phyloP scores from a whole-genome alignment of 23 tunicate species.

The Aplidium turbinatum region DNA sequence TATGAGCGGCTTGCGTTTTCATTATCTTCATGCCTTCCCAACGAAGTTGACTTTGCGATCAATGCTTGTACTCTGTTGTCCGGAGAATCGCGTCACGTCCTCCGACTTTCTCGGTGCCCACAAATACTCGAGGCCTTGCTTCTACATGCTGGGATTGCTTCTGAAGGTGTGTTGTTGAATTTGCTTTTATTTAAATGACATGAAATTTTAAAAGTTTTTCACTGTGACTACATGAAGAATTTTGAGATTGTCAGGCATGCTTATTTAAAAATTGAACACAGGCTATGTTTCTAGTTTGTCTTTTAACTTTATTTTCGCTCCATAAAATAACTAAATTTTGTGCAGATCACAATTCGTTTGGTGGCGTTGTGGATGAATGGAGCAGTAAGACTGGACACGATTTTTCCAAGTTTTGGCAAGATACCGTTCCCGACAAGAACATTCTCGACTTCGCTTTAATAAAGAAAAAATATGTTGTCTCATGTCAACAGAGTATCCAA shows the following conservation, averaged over 20 bases:
- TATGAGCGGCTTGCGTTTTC: slow-evolving; percentile 74
- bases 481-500: too few species aligned
- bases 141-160: slow-evolving; percentile 86
- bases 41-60: slow-evolving; percentile 94
- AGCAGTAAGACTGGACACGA: slow-evolving; percentile 52
- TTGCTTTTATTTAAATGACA: too few species aligned
- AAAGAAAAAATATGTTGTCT: too few species aligned
- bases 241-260: too few species aligned
- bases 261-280: too few species aligned
- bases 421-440: slow-evolving; percentile 56
- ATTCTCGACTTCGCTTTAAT: too few species aligned
- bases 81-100: slow-evolving; percentile 82
- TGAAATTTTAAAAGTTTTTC: too few species aligned
- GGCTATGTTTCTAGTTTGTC: too few species aligned
- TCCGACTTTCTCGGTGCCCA: slow-evolving; percentile 77
- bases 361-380: slow-evolving; percentile 30
- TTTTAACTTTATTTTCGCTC: too few species aligned
- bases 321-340: too few species aligned
- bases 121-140: slow-evolving; percentile 85
- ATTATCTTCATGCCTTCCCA: slow-evolving; percentile 87
- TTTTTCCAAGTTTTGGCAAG: slow-evolving; percentile 64
- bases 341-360: slow-evolving; percentile 32
- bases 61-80: slow-evolving; percentile 95
- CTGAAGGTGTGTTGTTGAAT: slow-evolving; percentile 58
- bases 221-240: too few species aligned